phyloP scores from a whole-genome alignment of 2,797 vertebrate species.

The Centroberyx gerrardi region DNA sequence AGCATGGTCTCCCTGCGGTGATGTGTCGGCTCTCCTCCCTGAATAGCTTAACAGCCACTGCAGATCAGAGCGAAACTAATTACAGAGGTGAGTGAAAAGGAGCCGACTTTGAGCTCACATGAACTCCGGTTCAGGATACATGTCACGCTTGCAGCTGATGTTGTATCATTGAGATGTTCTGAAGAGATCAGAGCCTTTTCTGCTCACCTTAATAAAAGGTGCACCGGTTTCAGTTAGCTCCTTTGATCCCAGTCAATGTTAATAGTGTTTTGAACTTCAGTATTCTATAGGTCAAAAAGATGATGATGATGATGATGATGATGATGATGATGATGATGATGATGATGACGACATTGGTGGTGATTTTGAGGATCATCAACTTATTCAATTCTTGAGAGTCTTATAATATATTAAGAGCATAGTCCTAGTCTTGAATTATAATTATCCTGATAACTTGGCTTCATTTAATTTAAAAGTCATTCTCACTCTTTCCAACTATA shows the following conservation, averaged over 20 bases:
- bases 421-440: conserved; percentile 19
- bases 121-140: conserved; percentile 59
- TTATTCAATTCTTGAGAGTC: conserved; percentile 10
- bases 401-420: conserved; percentile 24
- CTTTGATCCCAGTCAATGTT: conserved; percentile 32
- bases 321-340: conserved; percentile 22
- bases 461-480: conserved; percentile 33
- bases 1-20: conserved; percentile 57
- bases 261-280: conserved; percentile 30
- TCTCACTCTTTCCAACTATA: neutral
- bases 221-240: conserved; percentile 25
- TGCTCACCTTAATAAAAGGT: conserved; percentile 54
- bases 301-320: conserved; percentile 17
- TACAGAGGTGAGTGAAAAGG: conserved; percentile 74
- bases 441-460: conserved; percentile 32
- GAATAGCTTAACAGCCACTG: conserved; percentile 74
- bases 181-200: conserved; percentile 48
- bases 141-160: conserved; percentile 31
- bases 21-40: conserved; percentile 64
- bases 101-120: conserved; percentile 51
- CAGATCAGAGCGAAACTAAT: conserved; percentile 77
- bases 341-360: conserved; percentile 17
- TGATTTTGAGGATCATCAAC: conserved; percentile 33
- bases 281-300: neutral
- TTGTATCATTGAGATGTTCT: conserved; percentile 31